A percentile compares a stretch with the other conserved stretches of the same genome.
These are phyloP conservation scores for Cavia aperea DNA, from an alignment of 2,113 vertebrate genomes.

Conservation along the genomic window DNA sequence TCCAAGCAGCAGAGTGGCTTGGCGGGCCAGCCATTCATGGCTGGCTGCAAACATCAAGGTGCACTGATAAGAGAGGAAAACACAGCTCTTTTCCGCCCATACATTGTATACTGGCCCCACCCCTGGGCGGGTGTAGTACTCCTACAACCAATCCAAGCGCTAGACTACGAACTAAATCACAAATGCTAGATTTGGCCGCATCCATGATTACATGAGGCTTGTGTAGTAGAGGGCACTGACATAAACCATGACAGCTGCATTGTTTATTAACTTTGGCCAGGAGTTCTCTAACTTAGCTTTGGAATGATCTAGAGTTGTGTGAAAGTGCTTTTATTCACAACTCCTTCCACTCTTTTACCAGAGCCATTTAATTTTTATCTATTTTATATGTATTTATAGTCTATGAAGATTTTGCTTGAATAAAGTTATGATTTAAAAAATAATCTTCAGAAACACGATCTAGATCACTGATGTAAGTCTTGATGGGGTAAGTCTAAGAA, in stretches of 20 bases:
- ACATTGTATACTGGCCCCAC: no score
- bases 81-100: no score
- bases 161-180: no score
- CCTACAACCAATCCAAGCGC: no score
- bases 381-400: not conserved
- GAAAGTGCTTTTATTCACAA: not conserved
- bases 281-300: not conserved
- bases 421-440: not conserved
- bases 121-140: no score
- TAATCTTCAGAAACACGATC: not conserved
- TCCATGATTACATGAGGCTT: no score
- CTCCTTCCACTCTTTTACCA: not conserved
- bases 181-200: no score
- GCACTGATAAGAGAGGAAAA: no score
- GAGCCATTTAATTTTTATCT: not conserved
- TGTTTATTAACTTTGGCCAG: not conserved
- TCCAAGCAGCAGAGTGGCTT: no score
- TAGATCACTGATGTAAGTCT: not conserved
- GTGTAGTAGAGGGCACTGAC: no score
- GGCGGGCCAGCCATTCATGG: no score
- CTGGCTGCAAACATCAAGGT: no score
- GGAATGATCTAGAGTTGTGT: not conserved
- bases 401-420: not conserved
- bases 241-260: not conserved
- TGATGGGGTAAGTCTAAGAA: not conserved